Base-by-base conservation (phyloP, 2,113 vertebrate species). In the Oceanites oceanicus region DNA sequence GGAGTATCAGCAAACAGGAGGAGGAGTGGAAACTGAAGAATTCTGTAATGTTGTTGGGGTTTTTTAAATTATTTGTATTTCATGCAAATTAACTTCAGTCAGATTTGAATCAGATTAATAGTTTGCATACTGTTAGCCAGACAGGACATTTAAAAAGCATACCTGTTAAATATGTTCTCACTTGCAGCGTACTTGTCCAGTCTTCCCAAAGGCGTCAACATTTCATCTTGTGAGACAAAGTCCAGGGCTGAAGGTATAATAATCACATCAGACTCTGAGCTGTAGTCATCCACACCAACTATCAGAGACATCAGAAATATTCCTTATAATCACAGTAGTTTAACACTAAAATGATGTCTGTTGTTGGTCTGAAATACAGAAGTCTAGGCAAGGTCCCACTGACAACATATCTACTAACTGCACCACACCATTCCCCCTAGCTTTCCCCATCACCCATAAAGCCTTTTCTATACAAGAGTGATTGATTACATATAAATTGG, bases 171-270 rank as follows among this genome's bases (percentile, higher is more conserved):
- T 95, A 99, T 97, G 98, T 99, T 99, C 97, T 99, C 99, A 87
- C 99, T 99, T 96, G 98, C 98, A 97, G 99, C 98, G 98, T 99
- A 99, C 98, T 99, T 99, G 98, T 99, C 99, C 98, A 99, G 91
- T 98, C 98, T 98, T 96, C 99, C 99, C 98, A 99, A 96, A 67
- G 99, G 99, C 40, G 99, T 99, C 98, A 99, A 98, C 99, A 99
- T 99, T 97, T 99, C 99, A 99, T 99, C 99, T 98, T 99, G 99
- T 97, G 99, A 99, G 97, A 99, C 98, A 97, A 99, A 99, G 98
- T 99, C 99, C 98, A 99, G 97, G 98, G 98, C 99, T 99, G 99
- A 99, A 98, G 98, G 98, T 98, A 98, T 97, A 99, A 99, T 98
- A 98, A 99, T 98, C 98, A 98, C 98, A 98, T 99, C 98, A 99